Base-by-base conservation (phyloP, 2,797 vertebrate genomes). In the Rhynchotus rufescens region DNA sequence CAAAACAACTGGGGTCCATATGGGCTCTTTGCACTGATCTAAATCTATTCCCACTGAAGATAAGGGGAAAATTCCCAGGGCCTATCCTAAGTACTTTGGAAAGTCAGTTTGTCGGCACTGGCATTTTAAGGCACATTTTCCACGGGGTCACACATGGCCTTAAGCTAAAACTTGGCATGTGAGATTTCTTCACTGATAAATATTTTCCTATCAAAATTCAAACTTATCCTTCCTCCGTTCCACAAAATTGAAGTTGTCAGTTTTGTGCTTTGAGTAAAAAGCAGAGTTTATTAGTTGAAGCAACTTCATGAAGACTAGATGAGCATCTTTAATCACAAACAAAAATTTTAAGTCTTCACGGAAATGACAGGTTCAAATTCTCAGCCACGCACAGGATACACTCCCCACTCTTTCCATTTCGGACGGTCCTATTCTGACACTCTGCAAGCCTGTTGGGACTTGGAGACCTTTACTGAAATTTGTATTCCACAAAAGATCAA, bases 211-310 rank as follows among this genome's bases (percentile, higher is more conserved):
- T 47, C 17, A 0, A 30, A 84, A 60, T 19, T 72, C 75, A 15
- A 32, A 10, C 19, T 72, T 12, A 12, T 82, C 51, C 45, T 61
- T 75, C 6, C 45, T 62, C 79, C 8, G 5, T 28, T 80, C 54
- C 12, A 45, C 82, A 28, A 13, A 94, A 89, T 75, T 17, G 76
- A 79, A 62, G 69, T n/a, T 94, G 94, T 67, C 93, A 76, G 79
- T 19, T 93, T 28, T 80, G 86, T 80, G 86, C 92, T 94, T 49
- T 72, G 54, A 83, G 88, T 69, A 19, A 90, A 71, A 47, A 77
- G 77, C 44, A 30, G 72, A 82, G 59, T 92, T 92, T 83, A 78
- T 90, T 62, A 66, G 73, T 75, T 89, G 68, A 76, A 86, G 69
- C 0, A 4, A 17, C 79, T 91, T 51, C 65, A 54, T 26, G 74